phyloP scores from a whole-genome alignment of 1,140 invertebrate species.

The Tribolium castaneum region DNA sequence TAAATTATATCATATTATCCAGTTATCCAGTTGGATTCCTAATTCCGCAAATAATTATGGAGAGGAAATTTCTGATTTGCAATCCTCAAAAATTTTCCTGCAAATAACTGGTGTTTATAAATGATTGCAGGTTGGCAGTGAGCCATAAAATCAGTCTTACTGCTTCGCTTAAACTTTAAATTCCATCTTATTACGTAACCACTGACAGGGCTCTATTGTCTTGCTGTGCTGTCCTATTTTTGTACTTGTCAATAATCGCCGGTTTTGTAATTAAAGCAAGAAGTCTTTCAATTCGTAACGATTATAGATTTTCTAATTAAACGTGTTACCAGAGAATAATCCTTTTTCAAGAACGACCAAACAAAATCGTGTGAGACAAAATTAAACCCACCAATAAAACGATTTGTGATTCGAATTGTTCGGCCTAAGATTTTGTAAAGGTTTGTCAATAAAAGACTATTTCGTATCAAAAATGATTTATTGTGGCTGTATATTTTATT shows the following conservation, averaged over 20 bases:
- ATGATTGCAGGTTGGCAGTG: neutral
- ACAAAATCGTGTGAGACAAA: no score
- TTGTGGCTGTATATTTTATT: neutral
- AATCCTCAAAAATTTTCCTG: neutral
- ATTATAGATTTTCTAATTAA: neutral
- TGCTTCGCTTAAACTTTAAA: neutral
- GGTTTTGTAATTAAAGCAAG: neutral
- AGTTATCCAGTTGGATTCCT: neutral
- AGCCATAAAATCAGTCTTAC: neutral
- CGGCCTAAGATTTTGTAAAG: no score
- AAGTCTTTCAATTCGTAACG: neutral
- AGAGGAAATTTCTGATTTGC: neutral
- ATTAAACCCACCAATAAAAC: no score
- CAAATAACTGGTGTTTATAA: neutral
- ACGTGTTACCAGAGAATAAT: neutral
- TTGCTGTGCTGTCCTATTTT: neutral
- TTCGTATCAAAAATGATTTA: neutral
- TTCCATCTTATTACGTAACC: neutral
- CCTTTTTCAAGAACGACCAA: neutral
- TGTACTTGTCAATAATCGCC: neutral
- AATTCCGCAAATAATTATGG: neutral
- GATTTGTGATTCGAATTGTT: no score
- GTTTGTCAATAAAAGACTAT: no score
- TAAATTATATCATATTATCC: neutral
- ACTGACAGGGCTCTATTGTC: neutral